phyloP scores from a whole-genome alignment of 2,888 invertebrate species.

The Standfussiana lucernea region DNA sequence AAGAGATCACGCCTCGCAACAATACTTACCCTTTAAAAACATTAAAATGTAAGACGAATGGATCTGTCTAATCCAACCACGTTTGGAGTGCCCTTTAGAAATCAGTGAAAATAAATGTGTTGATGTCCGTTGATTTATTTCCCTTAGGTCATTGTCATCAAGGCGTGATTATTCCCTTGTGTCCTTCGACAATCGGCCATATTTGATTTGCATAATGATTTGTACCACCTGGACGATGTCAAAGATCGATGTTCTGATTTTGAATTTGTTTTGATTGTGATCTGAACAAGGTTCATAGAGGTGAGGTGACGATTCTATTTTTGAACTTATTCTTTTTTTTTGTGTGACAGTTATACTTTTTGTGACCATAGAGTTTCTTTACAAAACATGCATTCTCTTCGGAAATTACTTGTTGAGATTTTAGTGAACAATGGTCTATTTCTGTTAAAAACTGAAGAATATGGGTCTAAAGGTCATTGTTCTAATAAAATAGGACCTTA shows the following conservation, averaged over 20 bases:
- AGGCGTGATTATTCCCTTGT: constrained; percentile 72
- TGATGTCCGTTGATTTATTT: constrained; percentile 81
- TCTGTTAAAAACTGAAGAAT: not conserved
- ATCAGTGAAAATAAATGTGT: constrained; percentile 80
- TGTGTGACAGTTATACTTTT: constrained; percentile 4
- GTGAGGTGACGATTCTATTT: constrained; percentile 48
- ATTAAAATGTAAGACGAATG: constrained; percentile 82
- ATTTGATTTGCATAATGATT: constrained; percentile 83
- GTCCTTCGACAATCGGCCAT: constrained; percentile 60
- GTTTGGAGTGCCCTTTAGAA: constrained; percentile 81
- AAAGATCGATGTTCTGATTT: constrained; percentile 49
- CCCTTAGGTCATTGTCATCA: constrained; percentile 71
- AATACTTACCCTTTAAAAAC: constrained; percentile 51
- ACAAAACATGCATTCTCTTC: not conserved
- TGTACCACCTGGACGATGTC: constrained; percentile 52
- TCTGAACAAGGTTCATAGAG: constrained; percentile 26
- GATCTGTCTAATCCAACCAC: constrained; percentile 85
- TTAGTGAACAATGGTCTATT: not conserved
- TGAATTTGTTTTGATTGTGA: constrained; percentile 55
- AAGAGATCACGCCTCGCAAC: constrained; percentile 67
- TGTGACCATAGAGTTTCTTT: not conserved
- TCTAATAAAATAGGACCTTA: constrained; percentile 50
- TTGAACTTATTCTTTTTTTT: constrained; percentile 18
- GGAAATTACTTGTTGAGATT: not conserved
- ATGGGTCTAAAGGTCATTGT: constrained; percentile 21